phyloP scores from a whole-genome alignment of 2,888 invertebrate species.

The Platycnemis pennipes region DNA sequence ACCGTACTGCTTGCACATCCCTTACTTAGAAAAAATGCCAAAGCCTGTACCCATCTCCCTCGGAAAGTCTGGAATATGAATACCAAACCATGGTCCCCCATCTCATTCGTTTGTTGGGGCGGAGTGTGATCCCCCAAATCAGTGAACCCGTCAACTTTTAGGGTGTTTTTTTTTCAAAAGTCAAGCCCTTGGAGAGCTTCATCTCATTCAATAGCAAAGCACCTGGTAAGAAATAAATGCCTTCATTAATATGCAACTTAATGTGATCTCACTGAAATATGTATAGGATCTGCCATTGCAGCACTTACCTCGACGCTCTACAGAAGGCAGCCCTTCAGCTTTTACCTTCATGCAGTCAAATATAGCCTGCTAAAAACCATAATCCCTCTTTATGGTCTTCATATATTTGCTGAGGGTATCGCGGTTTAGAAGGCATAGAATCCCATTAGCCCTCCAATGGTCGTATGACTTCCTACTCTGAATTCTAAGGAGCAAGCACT shows the following conservation, averaged over 20 bases:
- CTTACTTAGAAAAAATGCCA: slow-evolving; percentile 68
- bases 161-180: slow-evolving; percentile 27
- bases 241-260: background rate
- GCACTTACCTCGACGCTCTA: background rate
- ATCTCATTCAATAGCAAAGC: slow-evolving; percentile 70
- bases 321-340: slow-evolving; percentile 39
- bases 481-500: slow-evolving; percentile 70
- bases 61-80: no score
- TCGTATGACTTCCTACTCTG: slow-evolving; percentile 69
- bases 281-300: background rate
- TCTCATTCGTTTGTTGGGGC: slow-evolving; percentile 28
- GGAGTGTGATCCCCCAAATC: slow-evolving; percentile 69
- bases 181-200: slow-evolving; percentile 30
- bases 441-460: slow-evolving; percentile 68
- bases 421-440: slow-evolving; percentile 68
- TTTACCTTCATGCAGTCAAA: slow-evolving; percentile 64
- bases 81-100: slow-evolving; percentile 68
- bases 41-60: slow-evolving; percentile 68
- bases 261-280: background rate
- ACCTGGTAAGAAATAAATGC: background rate
- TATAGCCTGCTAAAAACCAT: slow-evolving; percentile 66
- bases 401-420: slow-evolving; percentile 68
- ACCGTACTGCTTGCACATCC: slow-evolving; percentile 5
- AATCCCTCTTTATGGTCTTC: slow-evolving; percentile 43
- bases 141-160: slow-evolving; percentile 46